phyloP scores from a whole-genome alignment of 1,140 invertebrate genomes.

The Pentalonia nigronervosa region DNA sequence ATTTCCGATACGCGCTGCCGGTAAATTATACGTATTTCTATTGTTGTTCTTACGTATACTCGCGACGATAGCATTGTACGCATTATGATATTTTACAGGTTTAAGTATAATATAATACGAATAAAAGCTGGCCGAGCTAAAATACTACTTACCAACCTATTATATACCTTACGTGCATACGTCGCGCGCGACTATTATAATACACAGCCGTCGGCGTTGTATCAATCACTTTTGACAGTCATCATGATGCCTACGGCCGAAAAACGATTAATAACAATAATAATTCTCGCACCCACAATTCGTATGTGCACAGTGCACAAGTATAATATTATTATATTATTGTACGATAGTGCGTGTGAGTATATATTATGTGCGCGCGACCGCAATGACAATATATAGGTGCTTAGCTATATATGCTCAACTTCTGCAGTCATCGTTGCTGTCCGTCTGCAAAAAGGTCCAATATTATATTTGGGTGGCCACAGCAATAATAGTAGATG shows the following conservation, averaged over 20 bases:
- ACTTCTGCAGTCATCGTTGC: background rate
- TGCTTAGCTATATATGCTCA: background rate
- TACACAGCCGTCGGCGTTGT: background rate
- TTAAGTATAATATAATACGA: too few relatives aligned
- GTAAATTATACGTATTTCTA: background rate
- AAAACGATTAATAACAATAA: conserved; percentile 45
- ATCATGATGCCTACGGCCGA: background rate
- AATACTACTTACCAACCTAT: background rate
- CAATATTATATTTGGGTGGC: background rate
- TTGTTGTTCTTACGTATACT: background rate
- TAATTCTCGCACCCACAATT: background rate
- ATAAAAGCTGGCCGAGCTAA: background rate
- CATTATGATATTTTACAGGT: background rate
- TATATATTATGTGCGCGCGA: too few relatives aligned
- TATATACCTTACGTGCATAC: too few relatives aligned
- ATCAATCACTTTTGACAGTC: conserved; percentile 51
- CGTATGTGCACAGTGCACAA: background rate
- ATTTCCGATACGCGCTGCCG: background rate
- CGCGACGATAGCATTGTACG: background rate
- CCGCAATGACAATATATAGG: background rate
- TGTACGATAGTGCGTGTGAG: background rate
- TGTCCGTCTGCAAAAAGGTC: conserved; percentile 8
- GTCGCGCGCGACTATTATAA: background rate
- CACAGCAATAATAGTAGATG: background rate
- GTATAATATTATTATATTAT: background rate